Base-by-base conservation (phyloP, 2,113 vertebrate species). In the Rhabdomys dilectus region DNA sequence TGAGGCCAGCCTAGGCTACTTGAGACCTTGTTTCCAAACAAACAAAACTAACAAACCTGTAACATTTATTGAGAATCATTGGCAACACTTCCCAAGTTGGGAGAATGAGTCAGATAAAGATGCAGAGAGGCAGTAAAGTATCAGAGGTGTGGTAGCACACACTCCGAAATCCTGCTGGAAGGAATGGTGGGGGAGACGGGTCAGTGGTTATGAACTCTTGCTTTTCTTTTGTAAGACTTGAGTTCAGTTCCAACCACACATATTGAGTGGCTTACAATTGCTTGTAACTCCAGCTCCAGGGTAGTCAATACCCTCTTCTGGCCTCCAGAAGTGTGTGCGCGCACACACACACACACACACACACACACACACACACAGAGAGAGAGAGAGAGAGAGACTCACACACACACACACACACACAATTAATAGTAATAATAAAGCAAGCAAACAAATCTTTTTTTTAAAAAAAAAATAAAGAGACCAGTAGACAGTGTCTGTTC, bases 41-140 rank as follows among this genome's bases (percentile, higher is more conserved):
- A 68, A 22, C 9, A 66, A 22, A 66, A 66, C 19, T 16, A 48
- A 34, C 39, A 45, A 82, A 34, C 60, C 29, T 72, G 45, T 58
- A 34, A 81, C 66, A 45, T 19, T 91, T 26, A 64, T 26, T 62
- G 89, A 88, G 87, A 95, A 88, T 85, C 56, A 64, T 80, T 92
- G 56, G 48, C 45, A 91, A 48, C 62, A 72, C 45, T 64, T 87
- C 34, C 36, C 6, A 89, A 7, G 13, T 22, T 64, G 62, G 58
- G 88, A 48, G 87, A 82, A 42, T 56, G 56, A 93, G 60, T 84
- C 75, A 68, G 60, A 80, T 21, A 39, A 93, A 68, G 76, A 88
- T 26, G 13, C 36, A 39, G 68, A 77, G 70, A 93, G 88, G 9
- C 51, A 51, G 7, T 75, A 58, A 70, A 7, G 11, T 51, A 58